Evolutionary conservation across 1,140 invertebrate species (phyloP).

Genomic region (Drosophila santomea): DNA sequence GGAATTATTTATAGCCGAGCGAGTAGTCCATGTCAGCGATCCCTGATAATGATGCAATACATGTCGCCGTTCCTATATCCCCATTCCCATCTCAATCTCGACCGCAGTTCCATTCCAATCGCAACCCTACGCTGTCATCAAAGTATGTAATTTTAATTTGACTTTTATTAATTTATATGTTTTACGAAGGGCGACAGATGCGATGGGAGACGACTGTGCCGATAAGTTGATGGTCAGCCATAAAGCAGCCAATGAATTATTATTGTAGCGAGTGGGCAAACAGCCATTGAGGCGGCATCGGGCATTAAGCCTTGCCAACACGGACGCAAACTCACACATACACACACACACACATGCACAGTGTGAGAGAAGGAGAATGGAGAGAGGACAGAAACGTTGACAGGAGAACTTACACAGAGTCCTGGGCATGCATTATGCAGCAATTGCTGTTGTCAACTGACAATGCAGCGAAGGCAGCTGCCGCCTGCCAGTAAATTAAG

Average conservation of each 20-base stretch:
- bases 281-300: conserved; percentile 26
- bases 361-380: background rate
- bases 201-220: conserved; percentile 38
- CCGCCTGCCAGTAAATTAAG: conserved; percentile 81
- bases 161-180: conserved; percentile 77
- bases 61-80: background rate
- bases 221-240: conserved; percentile 79
- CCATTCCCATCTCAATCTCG: conserved; percentile 8
- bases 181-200: conserved; percentile 9
- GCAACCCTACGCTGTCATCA: conserved; percentile 37
- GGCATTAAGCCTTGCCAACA: conserved; percentile 35
- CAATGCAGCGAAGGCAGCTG: conserved; percentile 52
- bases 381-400: conserved; percentile 41
- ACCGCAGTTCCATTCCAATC: conserved; percentile 13
- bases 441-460: conserved; percentile 79
- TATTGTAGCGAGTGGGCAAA: conserved; percentile 53
- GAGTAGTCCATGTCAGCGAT: conserved; percentile 25
- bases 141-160: conserved; percentile 70
- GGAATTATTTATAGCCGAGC: conserved; percentile 4
- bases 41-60: conserved; percentile 21
- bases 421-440: conserved; percentile 73
- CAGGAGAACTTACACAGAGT: conserved; percentile 51
- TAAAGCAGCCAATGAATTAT: conserved; percentile 80
- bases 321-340: conserved; percentile 1
- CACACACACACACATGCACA: background rate